phyloP scores from a whole-genome alignment of 2,113 vertebrate genomes.

The Istiophorus platypterus region DNA sequence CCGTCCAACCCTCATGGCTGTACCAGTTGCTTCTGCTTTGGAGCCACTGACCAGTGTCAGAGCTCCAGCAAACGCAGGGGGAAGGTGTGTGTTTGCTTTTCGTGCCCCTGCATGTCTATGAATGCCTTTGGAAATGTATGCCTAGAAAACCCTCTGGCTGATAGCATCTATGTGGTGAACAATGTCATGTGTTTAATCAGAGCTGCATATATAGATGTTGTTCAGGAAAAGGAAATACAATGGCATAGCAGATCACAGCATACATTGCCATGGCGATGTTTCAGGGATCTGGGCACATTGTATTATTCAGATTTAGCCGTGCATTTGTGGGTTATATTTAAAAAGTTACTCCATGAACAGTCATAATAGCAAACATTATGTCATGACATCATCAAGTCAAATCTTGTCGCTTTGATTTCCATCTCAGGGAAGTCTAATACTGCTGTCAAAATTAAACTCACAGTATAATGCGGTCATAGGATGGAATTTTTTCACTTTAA shows the following conservation, averaged over 20 bases:
- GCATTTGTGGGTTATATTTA: not conserved
- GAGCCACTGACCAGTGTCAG: conserved; percentile 85
- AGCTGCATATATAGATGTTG: not conserved
- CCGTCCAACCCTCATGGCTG: conserved; percentile 89
- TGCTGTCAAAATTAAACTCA: not conserved
- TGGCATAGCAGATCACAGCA: not conserved
- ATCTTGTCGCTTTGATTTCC: not conserved
- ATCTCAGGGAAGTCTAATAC: not conserved
- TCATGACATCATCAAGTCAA: not conserved
- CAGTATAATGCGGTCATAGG: not conserved
- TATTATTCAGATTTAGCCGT: not conserved
- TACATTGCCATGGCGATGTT: not conserved
- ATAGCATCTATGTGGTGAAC: conserved; percentile 2
- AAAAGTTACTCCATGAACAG: not conserved
- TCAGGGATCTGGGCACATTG: not conserved
- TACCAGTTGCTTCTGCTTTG: conserved; percentile 94
- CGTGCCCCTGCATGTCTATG: conserved; percentile 36
- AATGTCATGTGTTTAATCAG: conserved; percentile 2
- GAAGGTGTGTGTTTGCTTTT: conserved; percentile 85
- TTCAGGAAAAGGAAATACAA: not conserved
- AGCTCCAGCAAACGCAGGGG: conserved; percentile 87
- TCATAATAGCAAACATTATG: not conserved
- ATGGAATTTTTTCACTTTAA: not conserved
- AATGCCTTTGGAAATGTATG: conserved; percentile 34
- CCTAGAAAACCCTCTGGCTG: conserved; percentile 28